Evolutionary conservation across 2,113 vertebrate genomes (phyloP).

Genomic region (Onychostoma macrolepis): DNA sequence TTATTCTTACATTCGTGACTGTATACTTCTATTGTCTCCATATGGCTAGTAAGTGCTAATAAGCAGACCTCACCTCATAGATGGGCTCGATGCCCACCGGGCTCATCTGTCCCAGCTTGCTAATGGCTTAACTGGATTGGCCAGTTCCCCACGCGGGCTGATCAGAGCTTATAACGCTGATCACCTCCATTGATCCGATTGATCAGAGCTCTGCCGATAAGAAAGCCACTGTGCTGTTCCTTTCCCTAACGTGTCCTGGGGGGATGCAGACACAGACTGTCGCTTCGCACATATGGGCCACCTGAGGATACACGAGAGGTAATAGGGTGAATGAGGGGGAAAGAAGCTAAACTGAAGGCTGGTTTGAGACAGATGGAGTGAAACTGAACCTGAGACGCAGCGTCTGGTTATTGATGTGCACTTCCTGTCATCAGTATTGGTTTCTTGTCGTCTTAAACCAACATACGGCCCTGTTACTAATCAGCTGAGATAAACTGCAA

Average conservation of each 20-base stretch:
- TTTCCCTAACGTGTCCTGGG: slow-evolving; percentile 30
- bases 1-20: neutral
- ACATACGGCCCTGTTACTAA: slow-evolving; percentile 24
- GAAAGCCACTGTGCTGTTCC: slow-evolving; percentile 18
- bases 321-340: neutral
- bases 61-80: slow-evolving; percentile 38
- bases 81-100: slow-evolving; percentile 36
- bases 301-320: slow-evolving; percentile 34
- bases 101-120: slow-evolving; percentile 54
- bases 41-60: slow-evolving; percentile 54
- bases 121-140: slow-evolving; percentile 61
- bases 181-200: slow-evolving; percentile 56
- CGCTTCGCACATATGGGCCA: slow-evolving; percentile 37
- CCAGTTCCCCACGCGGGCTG: slow-evolving; percentile 16
- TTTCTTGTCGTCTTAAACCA: slow-evolving; percentile 16
- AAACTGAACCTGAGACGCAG: slow-evolving; percentile 17
- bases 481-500: slow-evolving; percentile 22
- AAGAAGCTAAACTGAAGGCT: neutral
- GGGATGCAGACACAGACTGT: slow-evolving; percentile 1
- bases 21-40: slow-evolving; percentile 50
- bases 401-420: slow-evolving; percentile 28
- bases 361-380: slow-evolving; percentile 45
- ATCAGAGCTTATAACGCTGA: slow-evolving; percentile 46
- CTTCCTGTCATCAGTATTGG: slow-evolving; percentile 5
- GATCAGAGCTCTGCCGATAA: slow-evolving; percentile 36